Percentiles rank a stretch among this genome's conserved stretches.
phyloP scores from a whole-genome alignment of 37 sponge, comb jelly and placozoan genomes.

The Hormiphora californensis region DNA sequence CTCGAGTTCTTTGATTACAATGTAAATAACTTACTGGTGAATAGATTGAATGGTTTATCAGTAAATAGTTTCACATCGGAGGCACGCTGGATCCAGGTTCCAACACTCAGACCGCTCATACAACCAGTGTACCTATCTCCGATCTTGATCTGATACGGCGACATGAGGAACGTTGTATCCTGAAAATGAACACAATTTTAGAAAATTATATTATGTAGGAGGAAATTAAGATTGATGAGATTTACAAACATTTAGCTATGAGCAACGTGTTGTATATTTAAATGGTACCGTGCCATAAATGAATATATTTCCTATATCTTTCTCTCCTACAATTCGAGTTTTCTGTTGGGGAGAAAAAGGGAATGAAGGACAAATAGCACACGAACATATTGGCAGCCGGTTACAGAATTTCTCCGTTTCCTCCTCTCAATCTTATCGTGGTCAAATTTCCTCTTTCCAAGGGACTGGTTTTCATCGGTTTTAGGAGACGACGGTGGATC shows the following conservation, averaged over 20 bases:
- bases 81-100: not conserved
- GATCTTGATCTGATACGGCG: not conserved
- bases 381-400: too few species aligned
- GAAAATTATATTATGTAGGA: not conserved
- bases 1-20: too few species aligned
- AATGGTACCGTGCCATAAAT: not conserved
- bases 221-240: not conserved
- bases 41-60: not conserved
- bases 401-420: too few species aligned
- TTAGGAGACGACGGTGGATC: too few species aligned
- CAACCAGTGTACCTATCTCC: conserved; percentile 33
- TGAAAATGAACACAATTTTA: too few species aligned
- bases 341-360: too few species aligned
- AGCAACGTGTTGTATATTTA: not conserved
- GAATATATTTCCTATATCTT: not conserved
- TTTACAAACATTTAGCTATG: not conserved
- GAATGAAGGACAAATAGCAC: too few species aligned
- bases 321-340: too few species aligned
- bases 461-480: too few species aligned
- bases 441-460: too few species aligned
- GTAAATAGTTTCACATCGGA: not conserved
- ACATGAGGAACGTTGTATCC: conserved; percentile 10
- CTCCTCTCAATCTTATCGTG: too few species aligned
- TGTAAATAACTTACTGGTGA: too few species aligned
- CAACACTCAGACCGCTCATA: conserved; percentile 38